phyloP scores from a whole-genome alignment of 1,140 invertebrate genomes.

The Heliconius nattereri region DNA sequence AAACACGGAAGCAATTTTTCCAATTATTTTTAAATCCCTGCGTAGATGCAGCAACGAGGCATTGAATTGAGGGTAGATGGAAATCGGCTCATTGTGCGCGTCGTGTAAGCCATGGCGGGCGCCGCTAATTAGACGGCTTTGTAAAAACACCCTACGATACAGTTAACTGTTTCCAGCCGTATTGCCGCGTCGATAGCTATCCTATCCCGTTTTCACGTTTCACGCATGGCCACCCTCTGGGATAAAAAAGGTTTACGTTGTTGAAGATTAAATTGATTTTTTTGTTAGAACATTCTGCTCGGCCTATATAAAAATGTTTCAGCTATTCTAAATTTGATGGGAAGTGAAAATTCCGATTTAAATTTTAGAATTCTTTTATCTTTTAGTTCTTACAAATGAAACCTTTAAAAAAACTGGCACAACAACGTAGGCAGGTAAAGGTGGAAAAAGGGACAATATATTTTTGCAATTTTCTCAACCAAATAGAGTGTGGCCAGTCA shows the following conservation, averaged over 20 bases:
- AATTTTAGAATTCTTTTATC: too few relatives aligned
- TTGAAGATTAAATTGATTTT: neutral
- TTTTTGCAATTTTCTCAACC: too few relatives aligned
- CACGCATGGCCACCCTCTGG: neutral
- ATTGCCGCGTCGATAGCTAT: constrained; percentile 30
- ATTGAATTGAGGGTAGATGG: constrained; percentile 39
- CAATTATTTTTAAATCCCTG: constrained; percentile 26
- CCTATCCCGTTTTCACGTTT: constrained; percentile 6
- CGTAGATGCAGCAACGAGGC: constrained; percentile 21
- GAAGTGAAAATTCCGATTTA: too few relatives aligned
- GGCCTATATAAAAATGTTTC: neutral
- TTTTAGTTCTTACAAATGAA: too few relatives aligned
- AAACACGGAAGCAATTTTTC: constrained; percentile 11
- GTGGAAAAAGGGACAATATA: too few relatives aligned
- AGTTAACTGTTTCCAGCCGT: constrained; percentile 40
- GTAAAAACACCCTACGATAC: constrained; percentile 49
- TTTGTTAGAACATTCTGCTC: neutral
- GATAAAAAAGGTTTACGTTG: neutral
- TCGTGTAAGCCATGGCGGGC: constrained; percentile 35
- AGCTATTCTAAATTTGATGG: neutral
- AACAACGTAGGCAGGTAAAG: too few relatives aligned
- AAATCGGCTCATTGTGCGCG: constrained; percentile 52
- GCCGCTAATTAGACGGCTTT: constrained; percentile 43
- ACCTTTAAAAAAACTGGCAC: too few relatives aligned
- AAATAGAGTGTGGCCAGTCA: too few relatives aligned